Base-by-base conservation (phyloP, 2,113 vertebrate genomes). In the Pseudopodoces humilis region DNA sequence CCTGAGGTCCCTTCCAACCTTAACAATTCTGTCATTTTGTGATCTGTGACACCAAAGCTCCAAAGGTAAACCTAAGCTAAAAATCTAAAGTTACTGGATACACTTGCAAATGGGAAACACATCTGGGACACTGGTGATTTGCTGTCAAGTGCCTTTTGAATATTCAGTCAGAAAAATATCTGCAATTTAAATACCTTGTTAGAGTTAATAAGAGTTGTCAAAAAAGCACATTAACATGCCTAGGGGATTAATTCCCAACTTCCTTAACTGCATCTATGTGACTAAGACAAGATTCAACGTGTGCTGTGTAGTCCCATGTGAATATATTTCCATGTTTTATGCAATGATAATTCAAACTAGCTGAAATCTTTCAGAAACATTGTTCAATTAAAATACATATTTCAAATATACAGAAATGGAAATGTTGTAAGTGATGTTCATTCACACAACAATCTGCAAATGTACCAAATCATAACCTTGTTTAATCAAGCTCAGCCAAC, bases 151-250 rank as follows among this genome's bases (percentile, higher is more conserved):
- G 49, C 43, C 81, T 96, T 94, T 94, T 97, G 93, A 95, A 97
- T 98, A 97, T 97, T 98, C 95, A 97, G 53, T 76, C 67, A 86
- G 47, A 49, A 96, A 91, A 80, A 43, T 83, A 97, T 97, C 93
- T 98, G 96, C 96, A 98, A 98, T 97, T 98, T 97, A 98, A 97
- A 98, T 97, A 49, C 53, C 86, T 91, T 96, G 88, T 95, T 96
- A 94, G 33, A 95, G 56, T 96, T 97, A 97, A 96, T 96, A 97
- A 86, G 83, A 72, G 83, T 95, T 97, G 94, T 97, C 95, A 97
- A 97, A 96, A 95, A 96, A 94, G 12, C 44, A 62, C 56, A 92
- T 96, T 97, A 97, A 92, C 91, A 96, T 94, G 81, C 93, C 81
- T 96, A 50, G 15, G 94, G 93, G 90, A 97, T 97, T 97, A 96